Evolutionary conservation across 2,888 invertebrate genomes (phyloP).

Genomic region (Palloptera scutellata): DNA sequence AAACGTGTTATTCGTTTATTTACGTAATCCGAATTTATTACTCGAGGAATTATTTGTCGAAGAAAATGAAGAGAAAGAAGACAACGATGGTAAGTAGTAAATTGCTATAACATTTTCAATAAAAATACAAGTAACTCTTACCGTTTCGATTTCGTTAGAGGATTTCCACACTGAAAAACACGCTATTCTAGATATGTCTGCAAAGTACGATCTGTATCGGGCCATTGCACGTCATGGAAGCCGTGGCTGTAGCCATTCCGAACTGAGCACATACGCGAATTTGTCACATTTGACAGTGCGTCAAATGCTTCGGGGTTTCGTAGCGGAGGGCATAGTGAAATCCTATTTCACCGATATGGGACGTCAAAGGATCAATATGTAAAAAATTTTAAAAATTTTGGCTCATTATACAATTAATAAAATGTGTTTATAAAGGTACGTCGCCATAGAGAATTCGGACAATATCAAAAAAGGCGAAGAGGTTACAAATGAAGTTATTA

Average conservation of each 20-base stretch:
- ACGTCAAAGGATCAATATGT: slow-evolving; percentile 66
- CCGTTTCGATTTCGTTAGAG: slow-evolving; percentile 5
- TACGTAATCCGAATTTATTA: slow-evolving; percentile 69
- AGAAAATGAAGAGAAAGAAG: slow-evolving; percentile 64
- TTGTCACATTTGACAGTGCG: slow-evolving; percentile 65
- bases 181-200: slow-evolving; percentile 58
- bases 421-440: slow-evolving; percentile 37
- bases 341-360: slow-evolving; percentile 68
- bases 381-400: slow-evolving; percentile 18
- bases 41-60: slow-evolving; percentile 66
- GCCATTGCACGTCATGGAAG: slow-evolving; percentile 65
- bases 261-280: slow-evolving; percentile 62
- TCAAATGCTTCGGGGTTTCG: slow-evolving; percentile 64
- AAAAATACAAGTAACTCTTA: not conserved
- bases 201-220: slow-evolving; percentile 66
- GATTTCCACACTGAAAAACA: slow-evolving; percentile 49
- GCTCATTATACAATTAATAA: not conserved
- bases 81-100: slow-evolving; percentile 38
- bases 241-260: slow-evolving; percentile 67
- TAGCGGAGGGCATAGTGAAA: slow-evolving; percentile 60
- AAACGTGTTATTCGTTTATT: slow-evolving; percentile 67
- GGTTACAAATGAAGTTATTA: slow-evolving; percentile 35
- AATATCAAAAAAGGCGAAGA: slow-evolving; percentile 39
- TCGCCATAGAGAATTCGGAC: slow-evolving; percentile 41
- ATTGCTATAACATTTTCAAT: not conserved